Evolutionary conservation across 2,888 invertebrate species (phyloP).

Genomic region (Rhingia campestris): DNA sequence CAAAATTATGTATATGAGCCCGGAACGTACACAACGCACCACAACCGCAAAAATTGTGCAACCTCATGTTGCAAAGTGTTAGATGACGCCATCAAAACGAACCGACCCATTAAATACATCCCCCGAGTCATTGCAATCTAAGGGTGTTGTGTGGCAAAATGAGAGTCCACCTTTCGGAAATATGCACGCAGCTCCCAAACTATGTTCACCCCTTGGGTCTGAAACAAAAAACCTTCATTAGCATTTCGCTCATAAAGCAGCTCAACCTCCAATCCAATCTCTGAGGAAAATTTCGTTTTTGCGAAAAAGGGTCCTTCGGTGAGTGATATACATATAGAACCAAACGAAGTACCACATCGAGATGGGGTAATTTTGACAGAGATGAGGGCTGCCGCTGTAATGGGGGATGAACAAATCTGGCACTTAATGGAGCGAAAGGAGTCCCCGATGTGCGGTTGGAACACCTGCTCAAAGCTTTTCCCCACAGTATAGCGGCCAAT

Average conservation of each 20-base stretch:
- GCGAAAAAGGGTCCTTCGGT: constrained; percentile 35
- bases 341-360: constrained; percentile 3
- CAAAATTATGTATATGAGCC: neutral
- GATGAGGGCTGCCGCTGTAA: neutral
- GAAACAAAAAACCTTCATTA: constrained; percentile 42
- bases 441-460: constrained; percentile 20
- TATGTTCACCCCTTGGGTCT: neutral
- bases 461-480: constrained; percentile 38
- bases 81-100: neutral
- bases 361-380: constrained; percentile 27
- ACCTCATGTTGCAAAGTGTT: neutral
- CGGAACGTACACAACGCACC: neutral
- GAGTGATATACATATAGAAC: constrained; percentile 22
- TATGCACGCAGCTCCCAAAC: constrained; percentile 9
- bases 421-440: constrained; percentile 33
- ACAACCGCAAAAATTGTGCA: constrained; percentile 32
- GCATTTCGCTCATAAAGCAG: constrained; percentile 39
- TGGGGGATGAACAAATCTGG: neutral
- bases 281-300: constrained; percentile 41
- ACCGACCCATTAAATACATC: constrained; percentile 33
- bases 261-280: constrained; percentile 40
- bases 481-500: constrained; percentile 20
- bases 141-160: constrained; percentile 9
- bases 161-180: constrained; percentile 15
- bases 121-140: constrained; percentile 9